Conservation (phyloP, 1,140 invertebrate species). For the Drosophila bipectinata region DNA sequence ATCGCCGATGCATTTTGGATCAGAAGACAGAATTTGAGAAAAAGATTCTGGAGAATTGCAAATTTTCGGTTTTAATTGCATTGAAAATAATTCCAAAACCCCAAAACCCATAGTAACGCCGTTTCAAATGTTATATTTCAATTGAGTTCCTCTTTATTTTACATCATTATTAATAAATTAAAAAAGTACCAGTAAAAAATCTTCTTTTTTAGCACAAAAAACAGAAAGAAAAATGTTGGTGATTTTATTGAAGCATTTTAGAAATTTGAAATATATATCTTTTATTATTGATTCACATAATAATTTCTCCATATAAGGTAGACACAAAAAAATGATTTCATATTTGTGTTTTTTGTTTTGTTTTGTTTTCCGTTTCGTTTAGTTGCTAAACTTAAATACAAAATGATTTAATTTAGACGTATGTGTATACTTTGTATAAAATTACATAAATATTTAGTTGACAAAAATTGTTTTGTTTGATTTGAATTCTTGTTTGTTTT, state of each 20-base stretch:
- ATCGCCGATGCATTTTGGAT: constrained; percentile 16
- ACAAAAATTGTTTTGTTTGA: constrained; percentile 37
- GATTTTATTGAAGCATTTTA: constrained; percentile 52
- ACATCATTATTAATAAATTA: constrained; percentile 51
- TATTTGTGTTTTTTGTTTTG: constrained; percentile 16
- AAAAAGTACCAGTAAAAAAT: constrained; percentile 44
- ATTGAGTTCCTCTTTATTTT: constrained; percentile 50
- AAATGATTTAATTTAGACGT: constrained; percentile 61
- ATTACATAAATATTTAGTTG: constrained; percentile 62
- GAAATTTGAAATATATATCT: constrained; percentile 23
- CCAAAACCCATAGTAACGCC: not conserved
- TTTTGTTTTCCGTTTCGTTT: constrained; percentile 18
- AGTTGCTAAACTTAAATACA: constrained; percentile 42
- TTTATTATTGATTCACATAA: constrained; percentile 35
- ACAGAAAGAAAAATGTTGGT: constrained; percentile 39
- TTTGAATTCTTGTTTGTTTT: constrained; percentile 18
- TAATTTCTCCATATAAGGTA: constrained; percentile 64
- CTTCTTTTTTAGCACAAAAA: constrained; percentile 29
- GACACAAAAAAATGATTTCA: constrained; percentile 72
- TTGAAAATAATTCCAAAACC: not conserved
- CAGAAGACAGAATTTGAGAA: not conserved
- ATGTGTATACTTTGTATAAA: constrained; percentile 49
- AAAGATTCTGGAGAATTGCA: not conserved
- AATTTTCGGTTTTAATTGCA: not conserved
- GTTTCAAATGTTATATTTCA: constrained; percentile 38